Base-by-base conservation (phyloP, 2,797 vertebrate species). In the Rhyacichthys aspro region DNA sequence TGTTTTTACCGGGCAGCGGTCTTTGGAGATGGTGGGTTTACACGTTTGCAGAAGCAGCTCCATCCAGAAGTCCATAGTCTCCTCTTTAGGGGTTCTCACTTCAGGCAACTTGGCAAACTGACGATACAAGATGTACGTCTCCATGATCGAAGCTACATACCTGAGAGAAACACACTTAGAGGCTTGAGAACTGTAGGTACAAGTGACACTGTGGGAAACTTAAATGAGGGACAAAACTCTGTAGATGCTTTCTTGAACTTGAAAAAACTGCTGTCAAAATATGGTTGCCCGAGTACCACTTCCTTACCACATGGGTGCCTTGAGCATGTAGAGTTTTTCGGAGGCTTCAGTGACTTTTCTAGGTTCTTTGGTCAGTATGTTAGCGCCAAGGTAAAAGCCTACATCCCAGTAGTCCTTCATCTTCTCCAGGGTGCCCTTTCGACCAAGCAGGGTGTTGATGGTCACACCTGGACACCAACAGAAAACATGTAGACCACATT, bases 341-440 rank as follows among this genome's bases (percentile, higher is more conserved):
- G 96, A 94, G 3, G 95, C 94, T 68, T 94, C 90, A 1, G 92
- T 93, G 78, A 97, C 95, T 86, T 95, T 96, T 64, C 63, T 86
- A 14, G 90, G 86, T 58, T 95, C 94, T 0, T 93, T 94, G 28
- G 90, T 86, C 0, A 98, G 88, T 73, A 97, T 95, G 66, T 95
- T 94, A 0, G 94, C 92, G 2, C 95, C 96, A 1, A 98, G 88
- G 78, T 93, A 97, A 81, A 97, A 96, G 2, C 96, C 96, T 0
- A 96, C 95, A 4, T 98, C 95, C 96, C 96, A 97, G 86, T 98
- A 98, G 60, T 94, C 90, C 43, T 87, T 88, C 94, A 97, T 95
- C 89, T 95, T 96, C 87, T 93, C 95, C 76, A 92, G 76, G 50
- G 90, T 93, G 49, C 96, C 96, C 78, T 96, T 96, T 45, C 94